phyloP scores from a whole-genome alignment of 2,797 vertebrate genomes.

The Catamblyrhynchus diadema region DNA sequence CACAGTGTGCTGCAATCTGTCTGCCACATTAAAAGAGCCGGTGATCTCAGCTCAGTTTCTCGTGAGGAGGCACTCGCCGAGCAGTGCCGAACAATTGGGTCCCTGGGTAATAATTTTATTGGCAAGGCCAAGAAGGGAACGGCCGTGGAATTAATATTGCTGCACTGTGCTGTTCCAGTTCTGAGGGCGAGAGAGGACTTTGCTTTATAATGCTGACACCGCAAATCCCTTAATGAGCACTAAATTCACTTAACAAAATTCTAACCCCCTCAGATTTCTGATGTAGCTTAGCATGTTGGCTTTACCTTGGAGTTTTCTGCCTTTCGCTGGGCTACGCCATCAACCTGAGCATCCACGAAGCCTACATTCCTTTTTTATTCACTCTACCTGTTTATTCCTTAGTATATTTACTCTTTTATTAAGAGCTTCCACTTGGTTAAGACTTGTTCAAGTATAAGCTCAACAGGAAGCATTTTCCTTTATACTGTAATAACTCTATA shows the following conservation, averaged over 20 bases:
- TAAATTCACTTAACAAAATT: slow-evolving; percentile 63
- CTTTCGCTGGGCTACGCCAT: not conserved
- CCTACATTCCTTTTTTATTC: slow-evolving; percentile 16
- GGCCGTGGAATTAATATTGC: slow-evolving; percentile 41
- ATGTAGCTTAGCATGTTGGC: not conserved
- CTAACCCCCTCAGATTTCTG: slow-evolving; percentile 45
- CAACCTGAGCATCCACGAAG: slow-evolving; percentile 21
- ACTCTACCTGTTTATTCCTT: slow-evolving; percentile 49
- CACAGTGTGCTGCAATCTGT: accelerated
- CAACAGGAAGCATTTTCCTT: slow-evolving; percentile 67
- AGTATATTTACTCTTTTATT: slow-evolving; percentile 57
- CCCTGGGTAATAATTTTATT: slow-evolving; percentile 52
- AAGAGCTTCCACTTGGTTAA: slow-evolving; percentile 58
- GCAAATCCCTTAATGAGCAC: slow-evolving; percentile 59
- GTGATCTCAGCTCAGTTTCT: not conserved
- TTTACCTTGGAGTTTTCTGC: slow-evolving; percentile 8
- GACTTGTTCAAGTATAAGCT: slow-evolving; percentile 40
- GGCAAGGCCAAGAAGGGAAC: slow-evolving; percentile 50
- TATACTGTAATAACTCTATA: slow-evolving; percentile 68
- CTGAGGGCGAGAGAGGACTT: slow-evolving; percentile 37
- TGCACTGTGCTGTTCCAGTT: slow-evolving; percentile 29
- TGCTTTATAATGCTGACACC: slow-evolving; percentile 49
- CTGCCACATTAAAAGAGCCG: not conserved
- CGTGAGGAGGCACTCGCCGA: not conserved
- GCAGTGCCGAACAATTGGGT: slow-evolving; percentile 33